Evolutionary conservation across 1,140 invertebrate species (phyloP).

Genomic region (Manduca sexta): DNA sequence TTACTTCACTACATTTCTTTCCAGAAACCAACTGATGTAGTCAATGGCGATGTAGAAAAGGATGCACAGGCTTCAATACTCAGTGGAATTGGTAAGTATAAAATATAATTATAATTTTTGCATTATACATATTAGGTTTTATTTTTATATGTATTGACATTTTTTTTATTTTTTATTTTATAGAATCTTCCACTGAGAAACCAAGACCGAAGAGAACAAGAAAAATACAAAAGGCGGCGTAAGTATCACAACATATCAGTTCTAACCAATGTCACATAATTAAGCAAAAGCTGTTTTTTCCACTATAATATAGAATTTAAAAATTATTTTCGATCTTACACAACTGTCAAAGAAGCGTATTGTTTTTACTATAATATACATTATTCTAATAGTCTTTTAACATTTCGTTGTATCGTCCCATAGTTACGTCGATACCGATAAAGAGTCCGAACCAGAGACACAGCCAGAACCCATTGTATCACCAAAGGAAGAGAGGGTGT

Average conservation of each 20-base stretch:
- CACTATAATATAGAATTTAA: too few relatives aligned
- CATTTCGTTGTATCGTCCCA: too few relatives aligned
- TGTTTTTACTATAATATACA: too few relatives aligned
- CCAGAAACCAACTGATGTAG: conserved; percentile 35
- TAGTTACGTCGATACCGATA: background rate
- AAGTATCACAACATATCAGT: conserved; percentile 29
- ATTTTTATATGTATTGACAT: too few relatives aligned
- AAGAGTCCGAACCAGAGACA: background rate
- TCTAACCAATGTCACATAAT: too few relatives aligned
- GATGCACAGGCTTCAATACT: conserved; percentile 20
- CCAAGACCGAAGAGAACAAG: conserved; percentile 50
- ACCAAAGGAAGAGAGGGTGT: conserved; percentile 27
- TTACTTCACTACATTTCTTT: background rate
- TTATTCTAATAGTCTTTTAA: too few relatives aligned
- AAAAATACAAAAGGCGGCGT: conserved; percentile 40
- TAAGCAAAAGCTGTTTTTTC: too few relatives aligned
- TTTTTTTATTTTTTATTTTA: conserved; percentile 13
- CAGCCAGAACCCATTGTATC: conserved; percentile 13
- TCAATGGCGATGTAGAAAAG: conserved; percentile 21
- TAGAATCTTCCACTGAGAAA: conserved; percentile 47
- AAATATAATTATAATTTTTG: background rate
- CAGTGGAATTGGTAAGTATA: conserved; percentile 28
- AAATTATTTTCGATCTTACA: too few relatives aligned
- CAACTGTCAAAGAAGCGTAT: too few relatives aligned
- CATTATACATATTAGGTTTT: too few relatives aligned